Evolutionary conservation across 2,113 vertebrate species (phyloP).

Genomic region (Ascaphus truei): DNA sequence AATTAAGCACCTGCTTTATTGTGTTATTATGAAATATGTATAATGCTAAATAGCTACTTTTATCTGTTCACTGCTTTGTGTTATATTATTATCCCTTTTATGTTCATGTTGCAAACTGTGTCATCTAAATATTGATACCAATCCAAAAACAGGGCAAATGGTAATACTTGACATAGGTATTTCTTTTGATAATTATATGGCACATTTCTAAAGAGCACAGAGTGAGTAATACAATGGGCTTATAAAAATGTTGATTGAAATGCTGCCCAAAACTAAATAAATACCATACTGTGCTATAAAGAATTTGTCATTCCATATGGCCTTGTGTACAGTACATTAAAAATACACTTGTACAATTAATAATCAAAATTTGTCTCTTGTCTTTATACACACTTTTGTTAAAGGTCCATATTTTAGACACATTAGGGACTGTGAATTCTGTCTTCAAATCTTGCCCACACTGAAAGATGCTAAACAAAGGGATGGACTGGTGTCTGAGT

Average conservation of each 20-base stretch:
- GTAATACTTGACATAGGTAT: neutral
- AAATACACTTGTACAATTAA: too few relatives aligned
- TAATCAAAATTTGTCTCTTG: too few relatives aligned
- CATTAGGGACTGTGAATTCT: too few relatives aligned
- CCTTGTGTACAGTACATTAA: too few relatives aligned
- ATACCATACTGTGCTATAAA: too few relatives aligned
- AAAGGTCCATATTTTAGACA: too few relatives aligned
- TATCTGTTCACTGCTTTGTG: neutral
- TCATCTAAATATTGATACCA: neutral
- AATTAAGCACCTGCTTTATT: neutral
- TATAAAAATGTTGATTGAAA: slow-evolving; percentile 9
- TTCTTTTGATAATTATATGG: neutral
- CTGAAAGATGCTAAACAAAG: too few relatives aligned
- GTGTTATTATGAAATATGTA: neutral
- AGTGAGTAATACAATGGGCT: neutral
- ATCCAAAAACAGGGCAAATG: neutral
- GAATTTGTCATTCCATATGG: too few relatives aligned
- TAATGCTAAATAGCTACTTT: neutral
- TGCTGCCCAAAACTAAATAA: too few relatives aligned
- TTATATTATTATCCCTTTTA: neutral
- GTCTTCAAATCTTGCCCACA: too few relatives aligned
- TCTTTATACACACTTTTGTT: too few relatives aligned
- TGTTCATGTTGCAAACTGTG: neutral
- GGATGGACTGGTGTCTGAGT: too few relatives aligned
- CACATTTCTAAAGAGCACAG: neutral